phyloP scores from a whole-genome alignment of 2,797 vertebrate species.

The Girardinus metallicus region DNA sequence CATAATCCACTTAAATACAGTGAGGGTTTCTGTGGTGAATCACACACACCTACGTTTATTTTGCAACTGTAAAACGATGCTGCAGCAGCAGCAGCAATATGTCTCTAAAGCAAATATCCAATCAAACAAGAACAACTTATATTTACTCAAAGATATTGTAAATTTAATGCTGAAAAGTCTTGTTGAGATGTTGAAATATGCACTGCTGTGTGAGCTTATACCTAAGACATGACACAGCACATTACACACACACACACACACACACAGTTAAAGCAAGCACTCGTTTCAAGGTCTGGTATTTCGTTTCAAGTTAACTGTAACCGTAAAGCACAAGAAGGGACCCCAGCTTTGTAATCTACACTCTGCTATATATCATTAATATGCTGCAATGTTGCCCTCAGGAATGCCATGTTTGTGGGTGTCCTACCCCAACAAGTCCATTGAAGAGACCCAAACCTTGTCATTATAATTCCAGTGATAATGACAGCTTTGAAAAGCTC shows the following conservation, averaged over 20 bases:
- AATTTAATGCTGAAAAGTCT: constrained; percentile 12
- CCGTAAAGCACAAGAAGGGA: constrained; percentile 70
- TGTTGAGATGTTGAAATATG: constrained; percentile 30
- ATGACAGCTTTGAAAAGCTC: constrained; percentile 84
- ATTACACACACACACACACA: constrained; percentile 52
- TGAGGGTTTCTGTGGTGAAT: constrained; percentile 52
- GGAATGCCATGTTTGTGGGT: constrained; percentile 86
- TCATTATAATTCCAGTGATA: constrained; percentile 88
- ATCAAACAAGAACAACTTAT: constrained; percentile 2
- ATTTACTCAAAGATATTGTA: constrained; percentile 9
- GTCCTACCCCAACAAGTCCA: constrained; percentile 83
- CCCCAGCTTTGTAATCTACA: constrained; percentile 80
- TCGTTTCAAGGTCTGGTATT: constrained; percentile 66
- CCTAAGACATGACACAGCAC: constrained; percentile 71
- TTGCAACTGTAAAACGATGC: constrained; percentile 50
- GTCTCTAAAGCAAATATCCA: not conserved
- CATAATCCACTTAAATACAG: constrained; percentile 30
- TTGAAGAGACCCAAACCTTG: constrained; percentile 83
- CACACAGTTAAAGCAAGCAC: constrained; percentile 54
- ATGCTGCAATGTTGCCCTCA: constrained; percentile 80
- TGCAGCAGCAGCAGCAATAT: constrained; percentile 26
- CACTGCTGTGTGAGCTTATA: constrained; percentile 14
- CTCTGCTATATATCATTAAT: constrained; percentile 82
- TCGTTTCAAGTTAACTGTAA: constrained; percentile 71
- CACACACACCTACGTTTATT: constrained; percentile 51